Base-by-base conservation (phyloP, 1,140 invertebrate species). In the Drosophila carrolli region DNA sequence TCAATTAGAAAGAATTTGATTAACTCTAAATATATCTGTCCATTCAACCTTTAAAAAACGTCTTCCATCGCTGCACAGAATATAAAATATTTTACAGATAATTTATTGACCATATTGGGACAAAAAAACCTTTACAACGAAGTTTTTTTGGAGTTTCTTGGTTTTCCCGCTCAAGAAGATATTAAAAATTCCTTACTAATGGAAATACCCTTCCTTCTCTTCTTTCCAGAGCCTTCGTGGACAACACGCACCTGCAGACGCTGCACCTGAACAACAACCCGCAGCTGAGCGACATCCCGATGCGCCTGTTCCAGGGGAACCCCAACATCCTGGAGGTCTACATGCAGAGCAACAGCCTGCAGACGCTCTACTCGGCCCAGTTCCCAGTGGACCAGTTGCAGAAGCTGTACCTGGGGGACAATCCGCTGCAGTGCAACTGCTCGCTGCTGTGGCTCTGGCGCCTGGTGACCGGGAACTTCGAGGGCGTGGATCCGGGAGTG, bases 371-470 rank as follows among this genome's bases (percentile, higher is more conserved):
- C 85, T 95, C 96, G 1, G 95, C 95, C 11, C 95, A 97, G 91
- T 97, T 97, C 81, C 96, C 96, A 9, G 94, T 97, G 56, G 96
- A 97, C 89, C 94, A 95, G 55, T 88, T 97, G 63, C 93, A 94
- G 78, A 94, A 94, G 56, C 93, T 97, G 1, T 94, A 95, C 72
- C 93, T 98, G 23, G 95, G 95, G 29, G 96, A 96, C 13, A 97
- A 98, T 93, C 97, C 97, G 1, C 94, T 98, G 48, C 93, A 95
- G 56, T 98, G 97, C 92, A 98, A 98, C 93, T 98, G 97, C 83
- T 97, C 97, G 14, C 92, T 97, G 53, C 93, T 96, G 44, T 98
- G 97, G 97, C 93, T 98, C 4, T 97, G 96, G 96, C 95, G 95
- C 77, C 93, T 97, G 23, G 91, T 92, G 0, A 92, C 91, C 0